Evolutionary conservation across 1,140 invertebrate species (phyloP).

Genomic region (Trichonephila inaurata): DNA sequence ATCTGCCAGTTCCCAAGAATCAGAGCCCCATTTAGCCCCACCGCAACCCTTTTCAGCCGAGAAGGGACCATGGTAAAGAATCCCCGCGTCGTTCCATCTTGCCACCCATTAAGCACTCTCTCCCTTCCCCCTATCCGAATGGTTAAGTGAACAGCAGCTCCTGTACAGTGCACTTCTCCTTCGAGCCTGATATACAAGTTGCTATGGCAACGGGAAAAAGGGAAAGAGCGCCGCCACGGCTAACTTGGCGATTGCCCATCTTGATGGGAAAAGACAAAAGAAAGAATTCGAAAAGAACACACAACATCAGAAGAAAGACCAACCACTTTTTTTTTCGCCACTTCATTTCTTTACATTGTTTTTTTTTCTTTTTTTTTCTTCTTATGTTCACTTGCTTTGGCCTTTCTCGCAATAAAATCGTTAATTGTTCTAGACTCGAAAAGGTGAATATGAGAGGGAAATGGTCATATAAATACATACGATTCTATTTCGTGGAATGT

Average conservation of each 20-base stretch:
- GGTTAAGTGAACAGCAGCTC: constrained; percentile 63
- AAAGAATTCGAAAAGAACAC: neutral
- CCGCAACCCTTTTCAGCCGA: neutral
- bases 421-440: too few species aligned
- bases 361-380: too few species aligned
- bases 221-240: neutral
- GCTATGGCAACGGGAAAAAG: constrained; percentile 40
- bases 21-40: constrained; percentile 32
- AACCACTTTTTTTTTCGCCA: too few species aligned
- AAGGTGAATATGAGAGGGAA: too few species aligned
- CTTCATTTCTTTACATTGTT: too few species aligned
- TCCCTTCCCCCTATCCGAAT: neutral
- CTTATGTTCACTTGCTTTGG: too few species aligned
- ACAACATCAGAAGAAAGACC: neutral
- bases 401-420: too few species aligned
- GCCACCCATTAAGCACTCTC: constrained; percentile 47
- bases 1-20: constrained; percentile 28
- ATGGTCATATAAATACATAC: too few species aligned
- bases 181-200: constrained; percentile 29
- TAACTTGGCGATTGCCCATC: constrained; percentile 49
- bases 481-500: too few species aligned
- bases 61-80: neutral
- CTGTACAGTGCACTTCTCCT: constrained; percentile 50
- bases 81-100: constrained; percentile 2
- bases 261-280: neutral